Evolutionary conservation across 2,797 vertebrate species (phyloP).

Genomic region (Peromyscus eremicus): DNA sequence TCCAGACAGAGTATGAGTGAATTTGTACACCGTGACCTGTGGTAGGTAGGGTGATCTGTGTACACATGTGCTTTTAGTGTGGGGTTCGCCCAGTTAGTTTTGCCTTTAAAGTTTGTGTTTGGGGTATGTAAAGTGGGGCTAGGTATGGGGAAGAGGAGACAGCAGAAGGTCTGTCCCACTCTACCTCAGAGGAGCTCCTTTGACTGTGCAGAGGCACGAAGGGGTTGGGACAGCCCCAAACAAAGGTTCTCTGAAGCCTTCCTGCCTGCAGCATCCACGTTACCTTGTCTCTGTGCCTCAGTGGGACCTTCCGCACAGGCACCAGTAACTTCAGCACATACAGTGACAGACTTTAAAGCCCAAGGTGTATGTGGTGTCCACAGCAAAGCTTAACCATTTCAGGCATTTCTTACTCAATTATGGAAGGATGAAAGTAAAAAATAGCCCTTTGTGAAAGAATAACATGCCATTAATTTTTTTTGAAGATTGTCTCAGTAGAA

Average conservation of each 20-base stretch:
- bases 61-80: neutral
- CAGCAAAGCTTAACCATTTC: neutral
- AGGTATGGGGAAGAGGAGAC: neutral
- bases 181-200: neutral
- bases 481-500: neutral
- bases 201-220: neutral
- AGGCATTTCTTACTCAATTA: neutral
- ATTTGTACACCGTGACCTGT: neutral
- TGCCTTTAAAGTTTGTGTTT: slow-evolving; percentile 17
- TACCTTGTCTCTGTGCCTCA: neutral
- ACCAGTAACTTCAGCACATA: neutral
- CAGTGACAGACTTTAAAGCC: neutral
- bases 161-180: neutral
- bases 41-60: neutral
- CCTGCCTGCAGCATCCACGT: neutral
- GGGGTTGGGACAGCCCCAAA: neutral
- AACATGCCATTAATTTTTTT: slow-evolving; percentile 16
- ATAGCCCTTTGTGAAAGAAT: slow-evolving; percentile 19
- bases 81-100: neutral
- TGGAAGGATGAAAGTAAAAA: neutral
- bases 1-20: neutral
- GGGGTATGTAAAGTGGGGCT: neutral
- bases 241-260: neutral
- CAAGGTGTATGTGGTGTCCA: neutral
- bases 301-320: neutral